These are phyloP conservation scores for Hippocampus kuda DNA, from an alignment of 2,797 vertebrate genomes.

Conservation along the genomic window DNA sequence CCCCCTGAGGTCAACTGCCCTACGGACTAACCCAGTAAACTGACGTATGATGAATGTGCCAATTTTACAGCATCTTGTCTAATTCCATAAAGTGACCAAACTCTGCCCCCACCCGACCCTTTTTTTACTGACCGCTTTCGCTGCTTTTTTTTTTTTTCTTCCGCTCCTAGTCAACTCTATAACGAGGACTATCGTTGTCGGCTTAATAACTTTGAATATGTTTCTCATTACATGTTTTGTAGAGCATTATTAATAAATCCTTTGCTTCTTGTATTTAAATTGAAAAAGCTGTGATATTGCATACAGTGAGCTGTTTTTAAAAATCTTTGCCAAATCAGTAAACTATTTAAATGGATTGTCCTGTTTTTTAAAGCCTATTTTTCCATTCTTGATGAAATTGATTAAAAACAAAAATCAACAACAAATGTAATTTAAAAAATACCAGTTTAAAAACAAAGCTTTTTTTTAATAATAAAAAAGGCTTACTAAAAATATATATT, in stretches of 20 bases:
- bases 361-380: conserved; percentile 4
- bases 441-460: too few relatives aligned
- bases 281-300: conserved; percentile 45
- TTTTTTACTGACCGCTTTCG: conserved; percentile 56
- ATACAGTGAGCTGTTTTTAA: conserved; percentile 50
- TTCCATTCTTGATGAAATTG: background rate
- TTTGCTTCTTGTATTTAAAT: conserved; percentile 73
- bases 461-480: too few relatives aligned
- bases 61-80: conserved; percentile 49
- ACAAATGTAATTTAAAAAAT: too few relatives aligned
- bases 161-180: conserved; percentile 47
- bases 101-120: conserved; percentile 29
- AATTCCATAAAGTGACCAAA: conserved; percentile 56
- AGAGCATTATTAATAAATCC: conserved; percentile 69
- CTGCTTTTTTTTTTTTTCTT: conserved; percentile 40
- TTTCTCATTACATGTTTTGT: conserved; percentile 76
- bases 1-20: conserved; percentile 30
- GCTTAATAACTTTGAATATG: conserved; percentile 64
- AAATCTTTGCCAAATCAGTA: conserved; percentile 55
- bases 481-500: too few relatives aligned
- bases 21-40: conserved; percentile 24
- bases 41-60: conserved; percentile 67
- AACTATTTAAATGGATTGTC: conserved; percentile 39
- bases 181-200: conserved; percentile 72
- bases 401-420: too few relatives aligned